A percentile compares a stretch with the other conserved stretches of the same genome.
phyloP scores from a whole-genome alignment of 2,797 vertebrate genomes.

The Amphiprion clarkii region DNA sequence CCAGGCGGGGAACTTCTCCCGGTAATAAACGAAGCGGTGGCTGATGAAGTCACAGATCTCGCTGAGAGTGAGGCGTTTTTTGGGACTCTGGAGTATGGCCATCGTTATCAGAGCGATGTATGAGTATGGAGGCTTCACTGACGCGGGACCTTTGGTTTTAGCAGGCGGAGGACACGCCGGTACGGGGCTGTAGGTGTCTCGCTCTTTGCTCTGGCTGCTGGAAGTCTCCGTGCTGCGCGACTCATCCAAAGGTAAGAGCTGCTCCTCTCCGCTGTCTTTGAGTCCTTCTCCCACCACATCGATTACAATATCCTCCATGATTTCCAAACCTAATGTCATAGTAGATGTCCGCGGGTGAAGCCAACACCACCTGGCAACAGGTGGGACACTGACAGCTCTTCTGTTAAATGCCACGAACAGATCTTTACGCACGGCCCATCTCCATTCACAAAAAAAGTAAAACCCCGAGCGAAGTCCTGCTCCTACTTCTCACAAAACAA shows the following conservation, averaged over 20 bases:
- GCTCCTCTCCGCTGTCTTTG: constrained; percentile 77
- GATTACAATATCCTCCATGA: constrained; percentile 86
- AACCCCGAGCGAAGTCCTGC: constrained; percentile 35
- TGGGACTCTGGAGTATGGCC: constrained; percentile 92
- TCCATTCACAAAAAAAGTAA: constrained; percentile 45
- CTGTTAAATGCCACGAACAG: constrained; percentile 10
- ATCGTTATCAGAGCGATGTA: constrained; percentile 94
- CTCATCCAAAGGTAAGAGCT: constrained; percentile 64
- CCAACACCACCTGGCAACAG: constrained; percentile 79
- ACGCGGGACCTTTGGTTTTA: constrained; percentile 75
- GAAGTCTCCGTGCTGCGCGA: constrained; percentile 51
- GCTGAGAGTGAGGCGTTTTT: constrained; percentile 90
- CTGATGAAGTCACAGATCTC: constrained; percentile 95
- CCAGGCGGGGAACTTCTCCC: constrained; percentile 91
- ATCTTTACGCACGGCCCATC: constrained; percentile 65
- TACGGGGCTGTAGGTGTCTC: constrained; percentile 47
- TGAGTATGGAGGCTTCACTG: constrained; percentile 91
- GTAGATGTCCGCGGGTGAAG: constrained; percentile 65
- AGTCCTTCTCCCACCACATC: constrained; percentile 87
- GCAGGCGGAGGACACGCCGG: constrained; percentile 49
- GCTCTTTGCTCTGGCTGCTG: constrained; percentile 54
- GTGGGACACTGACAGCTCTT: constrained; percentile 65
- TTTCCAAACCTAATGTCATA: constrained; percentile 86
- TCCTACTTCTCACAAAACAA: constrained; percentile 22
- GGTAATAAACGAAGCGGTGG: constrained; percentile 90